Conservation (phyloP, 2,113 vertebrate species). For the Microcebus lehilahytsara region DNA sequence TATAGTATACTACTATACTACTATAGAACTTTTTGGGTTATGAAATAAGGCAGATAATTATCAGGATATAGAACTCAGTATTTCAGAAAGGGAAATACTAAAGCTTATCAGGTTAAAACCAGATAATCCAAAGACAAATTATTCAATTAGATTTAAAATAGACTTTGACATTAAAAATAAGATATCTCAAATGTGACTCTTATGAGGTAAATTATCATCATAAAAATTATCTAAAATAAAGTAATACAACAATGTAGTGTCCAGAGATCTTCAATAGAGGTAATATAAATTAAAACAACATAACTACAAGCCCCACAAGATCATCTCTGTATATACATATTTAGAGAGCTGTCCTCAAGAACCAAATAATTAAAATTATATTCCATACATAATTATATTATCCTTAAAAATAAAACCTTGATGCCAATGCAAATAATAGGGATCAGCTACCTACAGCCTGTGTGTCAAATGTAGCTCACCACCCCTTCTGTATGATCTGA, state of each 20-base stretch:
- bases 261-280: not conserved
- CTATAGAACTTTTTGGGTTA: not conserved
- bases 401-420: not conserved
- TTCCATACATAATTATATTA: not conserved
- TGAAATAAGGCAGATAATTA: conserved; percentile 34
- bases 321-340: not conserved
- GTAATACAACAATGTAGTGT: not conserved
- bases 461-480: not conserved
- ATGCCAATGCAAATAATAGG: not conserved
- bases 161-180: not conserved
- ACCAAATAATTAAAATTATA: not conserved
- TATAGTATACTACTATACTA: no score
- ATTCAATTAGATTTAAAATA: conserved; percentile 44
- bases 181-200: not conserved
- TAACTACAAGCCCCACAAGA: not conserved
- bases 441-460: rapidly evolving
- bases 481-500: not conserved
- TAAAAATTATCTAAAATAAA: not conserved
- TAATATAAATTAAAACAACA: not conserved
- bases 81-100: not conserved
- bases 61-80: not conserved
- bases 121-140: conserved; percentile 40
- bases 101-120: not conserved
- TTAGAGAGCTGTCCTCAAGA: not conserved
- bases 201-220: not conserved